Evolutionary conservation across 2,797 vertebrate genomes (phyloP).

Genomic region (Sebastes variabilis): DNA sequence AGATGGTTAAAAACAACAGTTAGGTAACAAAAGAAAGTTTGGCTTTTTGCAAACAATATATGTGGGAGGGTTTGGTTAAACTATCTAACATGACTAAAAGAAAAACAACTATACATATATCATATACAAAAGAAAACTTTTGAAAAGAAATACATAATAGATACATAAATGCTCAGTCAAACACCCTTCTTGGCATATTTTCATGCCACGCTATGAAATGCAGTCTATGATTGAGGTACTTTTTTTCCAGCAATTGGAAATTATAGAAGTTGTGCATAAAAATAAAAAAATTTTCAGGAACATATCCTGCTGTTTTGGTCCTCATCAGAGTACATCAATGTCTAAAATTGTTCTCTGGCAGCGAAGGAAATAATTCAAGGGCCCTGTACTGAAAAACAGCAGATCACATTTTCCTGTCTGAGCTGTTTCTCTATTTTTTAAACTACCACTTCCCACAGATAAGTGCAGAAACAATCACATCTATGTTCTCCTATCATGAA

Average conservation of each 20-base stretch:
- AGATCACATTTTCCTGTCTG: neutral
- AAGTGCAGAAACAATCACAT: neutral
- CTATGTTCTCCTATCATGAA: neutral
- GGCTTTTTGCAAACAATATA: too few relatives aligned
- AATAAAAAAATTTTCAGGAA: neutral
- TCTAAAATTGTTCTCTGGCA: neutral
- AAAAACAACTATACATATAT: neutral
- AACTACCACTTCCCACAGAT: neutral
- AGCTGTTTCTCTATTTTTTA: neutral
- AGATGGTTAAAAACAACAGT: too few relatives aligned
- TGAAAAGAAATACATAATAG: neutral
- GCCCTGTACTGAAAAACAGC: slow-evolving; percentile 7
- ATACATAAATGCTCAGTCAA: neutral
- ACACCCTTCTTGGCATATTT: neutral
- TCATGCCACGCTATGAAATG: neutral
- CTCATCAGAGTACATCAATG: slow-evolving; percentile 8
- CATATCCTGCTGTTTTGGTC: neutral
- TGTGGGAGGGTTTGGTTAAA: too few relatives aligned
- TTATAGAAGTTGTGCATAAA: neutral
- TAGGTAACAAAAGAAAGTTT: too few relatives aligned
- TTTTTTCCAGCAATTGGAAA: neutral
- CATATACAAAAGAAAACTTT: neutral
- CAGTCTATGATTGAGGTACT: neutral
- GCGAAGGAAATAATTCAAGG: neutral
- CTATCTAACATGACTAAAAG: neutral